phyloP scores from a whole-genome alignment of 2,797 vertebrate genomes.

The Serranus cabrilla region DNA sequence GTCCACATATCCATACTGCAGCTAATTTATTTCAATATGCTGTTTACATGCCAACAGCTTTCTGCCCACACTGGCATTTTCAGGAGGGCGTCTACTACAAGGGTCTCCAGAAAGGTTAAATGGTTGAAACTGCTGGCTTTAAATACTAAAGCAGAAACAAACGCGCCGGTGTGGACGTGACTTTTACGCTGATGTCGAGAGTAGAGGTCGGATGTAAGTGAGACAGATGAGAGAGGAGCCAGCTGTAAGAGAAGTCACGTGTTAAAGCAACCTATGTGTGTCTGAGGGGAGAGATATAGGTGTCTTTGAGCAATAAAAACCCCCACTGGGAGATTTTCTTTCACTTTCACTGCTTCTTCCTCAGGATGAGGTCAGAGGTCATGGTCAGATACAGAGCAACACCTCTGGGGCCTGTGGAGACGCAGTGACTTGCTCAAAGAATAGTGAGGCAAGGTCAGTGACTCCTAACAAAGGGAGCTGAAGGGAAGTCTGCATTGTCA shows the following conservation, averaged over 20 bases:
- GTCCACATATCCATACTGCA: neutral
- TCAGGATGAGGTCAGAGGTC: slow-evolving; percentile 46
- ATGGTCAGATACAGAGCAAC: slow-evolving; percentile 33
- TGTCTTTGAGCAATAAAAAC: slow-evolving; percentile 31
- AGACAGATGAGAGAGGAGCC: slow-evolving; percentile 22
- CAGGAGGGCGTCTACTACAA: no score
- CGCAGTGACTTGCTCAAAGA: neutral
- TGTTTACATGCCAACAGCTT: neutral
- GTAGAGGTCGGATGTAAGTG: slow-evolving; percentile 41
- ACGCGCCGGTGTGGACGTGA: slow-evolving; percentile 8
- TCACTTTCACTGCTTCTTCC: slow-evolving; percentile 7
- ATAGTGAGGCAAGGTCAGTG: slow-evolving; percentile 26
- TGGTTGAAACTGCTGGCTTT: neutral
- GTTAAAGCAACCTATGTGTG: slow-evolving; percentile 4
- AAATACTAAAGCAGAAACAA: slow-evolving; percentile 8
- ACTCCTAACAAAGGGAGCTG: slow-evolving; percentile 8
- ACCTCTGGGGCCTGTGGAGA: neutral
- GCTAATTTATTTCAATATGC: neutral
- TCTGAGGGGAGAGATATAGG: slow-evolving; percentile 17
- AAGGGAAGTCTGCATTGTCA: neutral
- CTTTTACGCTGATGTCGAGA: slow-evolving; percentile 12
- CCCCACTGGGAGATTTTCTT: slow-evolving; percentile 23
- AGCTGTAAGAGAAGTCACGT: slow-evolving; percentile 22
- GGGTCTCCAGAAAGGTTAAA: neutral
- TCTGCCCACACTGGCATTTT: neutral